Conservation (phyloP, 2,797 vertebrate species). For the Martes flavigula region DNA sequence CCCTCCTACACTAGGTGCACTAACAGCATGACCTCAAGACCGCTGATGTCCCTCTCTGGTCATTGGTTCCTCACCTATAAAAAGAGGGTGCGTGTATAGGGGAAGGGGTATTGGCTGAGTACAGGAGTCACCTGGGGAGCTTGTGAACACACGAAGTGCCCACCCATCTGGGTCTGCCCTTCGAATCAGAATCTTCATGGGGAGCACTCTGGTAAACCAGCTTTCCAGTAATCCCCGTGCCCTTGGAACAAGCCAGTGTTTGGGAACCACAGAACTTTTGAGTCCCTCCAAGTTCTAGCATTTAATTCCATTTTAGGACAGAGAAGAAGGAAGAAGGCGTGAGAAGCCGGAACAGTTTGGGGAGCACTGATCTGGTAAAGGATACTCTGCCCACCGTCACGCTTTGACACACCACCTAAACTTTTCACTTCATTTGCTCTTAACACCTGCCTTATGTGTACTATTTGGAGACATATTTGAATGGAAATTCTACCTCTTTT, state of each 20-base stretch:
- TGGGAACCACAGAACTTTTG: background rate
- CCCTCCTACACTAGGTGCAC: background rate
- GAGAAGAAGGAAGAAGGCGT: slow-evolving; percentile 8
- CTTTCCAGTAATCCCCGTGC: background rate
- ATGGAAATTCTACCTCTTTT: slow-evolving; percentile 26
- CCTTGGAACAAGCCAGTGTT: background rate
- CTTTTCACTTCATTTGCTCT: background rate
- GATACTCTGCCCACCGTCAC: background rate
- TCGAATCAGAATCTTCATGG: background rate
- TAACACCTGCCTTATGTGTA: background rate
- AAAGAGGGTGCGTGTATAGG: background rate
- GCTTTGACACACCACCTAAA: background rate
- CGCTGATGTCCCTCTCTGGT: rapidly evolving
- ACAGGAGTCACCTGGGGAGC: background rate
- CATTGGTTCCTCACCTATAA: background rate
- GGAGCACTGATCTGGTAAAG: background rate
- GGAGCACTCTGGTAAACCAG: background rate
- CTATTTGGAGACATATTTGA: slow-evolving; percentile 19
- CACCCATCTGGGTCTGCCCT: background rate
- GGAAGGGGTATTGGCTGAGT: background rate
- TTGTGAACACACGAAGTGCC: background rate
- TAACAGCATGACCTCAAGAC: background rate
- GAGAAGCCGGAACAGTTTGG: background rate
- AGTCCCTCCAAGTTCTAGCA: background rate
- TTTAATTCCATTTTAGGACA: slow-evolving; percentile 17